Evolutionary conservation across 2,113 vertebrate species (phyloP), one percentile per base, ranked within the genome.

Genomic region (Myiopsitta monachus): DNA sequence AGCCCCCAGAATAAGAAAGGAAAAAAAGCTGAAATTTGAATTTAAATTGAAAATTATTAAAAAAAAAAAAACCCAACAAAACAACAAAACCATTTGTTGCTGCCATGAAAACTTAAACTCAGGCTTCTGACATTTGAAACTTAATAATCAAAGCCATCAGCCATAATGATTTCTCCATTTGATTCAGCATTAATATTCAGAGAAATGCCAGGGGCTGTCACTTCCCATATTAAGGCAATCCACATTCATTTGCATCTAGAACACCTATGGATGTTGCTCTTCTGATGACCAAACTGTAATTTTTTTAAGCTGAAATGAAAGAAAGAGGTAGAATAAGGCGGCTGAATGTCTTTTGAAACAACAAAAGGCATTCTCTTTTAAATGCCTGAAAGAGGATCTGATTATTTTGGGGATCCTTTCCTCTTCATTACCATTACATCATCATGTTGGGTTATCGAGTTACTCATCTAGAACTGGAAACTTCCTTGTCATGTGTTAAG

Each of bases 171-270:
- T 96, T 95, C 93, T 94, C 74, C 43, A n/a, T 89, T 66, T 10
- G 31, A 91, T 93, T 88, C 67, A 92, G 61, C 77, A 93, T 95
- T 95, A 93, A 81, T 90, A 87, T 92, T 91, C 95, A 94, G 83
- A 83, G 62, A 87, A 88, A 93, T 22, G 47, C 94, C 83, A 80
- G 78, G 72, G 90, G 67, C 75, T 87, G 82, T 93, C 88, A 62
- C 84, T 94, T 96, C 83, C 95, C 94, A 94, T 95, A 95, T 96
- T 94, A 97, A 95, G 81, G 89, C 73, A 94, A 97, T 96, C 87
- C 88, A 87, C 76, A 57, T 95, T 89, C 30, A 83, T 95, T 96
- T 95, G 63, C 88, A 94, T 83, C 80, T 72, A 63, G 55, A 92
- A 86, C 88, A 88, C 77, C 83, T 85, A 94, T 81, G 91, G 30